Evolutionary conservation across 2,113 vertebrate genomes (phyloP).

Genomic region (Charadrius vociferus): DNA sequence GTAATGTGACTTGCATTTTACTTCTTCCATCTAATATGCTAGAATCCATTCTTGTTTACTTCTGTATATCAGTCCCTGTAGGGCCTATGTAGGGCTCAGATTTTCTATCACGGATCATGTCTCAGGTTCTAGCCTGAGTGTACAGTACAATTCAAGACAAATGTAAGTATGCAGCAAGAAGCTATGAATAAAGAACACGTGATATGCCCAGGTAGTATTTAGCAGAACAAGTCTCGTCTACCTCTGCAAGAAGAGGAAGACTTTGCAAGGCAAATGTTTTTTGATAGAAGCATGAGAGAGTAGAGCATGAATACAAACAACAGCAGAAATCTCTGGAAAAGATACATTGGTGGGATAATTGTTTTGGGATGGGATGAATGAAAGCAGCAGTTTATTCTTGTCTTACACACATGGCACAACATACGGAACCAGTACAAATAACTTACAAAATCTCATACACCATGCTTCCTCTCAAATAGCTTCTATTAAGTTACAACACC

Average conservation of each 20-base stretch:
- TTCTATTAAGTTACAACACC: constrained; percentile 80
- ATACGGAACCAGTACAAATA: constrained; percentile 79
- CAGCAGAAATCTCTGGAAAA: background rate
- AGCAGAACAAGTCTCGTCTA: background rate
- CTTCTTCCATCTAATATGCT: background rate
- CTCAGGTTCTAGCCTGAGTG: background rate
- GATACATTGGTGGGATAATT: constrained; percentile 21
- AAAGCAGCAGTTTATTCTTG: constrained; percentile 82
- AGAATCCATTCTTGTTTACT: background rate
- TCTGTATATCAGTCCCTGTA: background rate
- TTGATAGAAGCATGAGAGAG: background rate
- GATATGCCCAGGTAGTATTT: background rate
- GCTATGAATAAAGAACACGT: background rate
- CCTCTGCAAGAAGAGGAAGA: background rate
- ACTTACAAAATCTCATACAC: constrained; percentile 76
- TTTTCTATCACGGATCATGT: accelerated
- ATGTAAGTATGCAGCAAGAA: background rate
- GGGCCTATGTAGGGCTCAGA: background rate
- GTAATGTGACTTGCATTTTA: background rate
- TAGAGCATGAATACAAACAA: background rate
- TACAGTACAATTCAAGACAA: background rate
- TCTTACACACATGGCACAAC: constrained; percentile 80
- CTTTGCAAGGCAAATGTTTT: background rate
- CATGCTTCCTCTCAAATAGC: constrained; percentile 77
- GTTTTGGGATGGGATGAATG: constrained; percentile 54